Percentiles rank a stretch among this genome's conserved stretches.
Conservation (phyloP, 30 jellyfish, hydroid and myxozoan species). For the Phacellophora camtschatica region DNA sequence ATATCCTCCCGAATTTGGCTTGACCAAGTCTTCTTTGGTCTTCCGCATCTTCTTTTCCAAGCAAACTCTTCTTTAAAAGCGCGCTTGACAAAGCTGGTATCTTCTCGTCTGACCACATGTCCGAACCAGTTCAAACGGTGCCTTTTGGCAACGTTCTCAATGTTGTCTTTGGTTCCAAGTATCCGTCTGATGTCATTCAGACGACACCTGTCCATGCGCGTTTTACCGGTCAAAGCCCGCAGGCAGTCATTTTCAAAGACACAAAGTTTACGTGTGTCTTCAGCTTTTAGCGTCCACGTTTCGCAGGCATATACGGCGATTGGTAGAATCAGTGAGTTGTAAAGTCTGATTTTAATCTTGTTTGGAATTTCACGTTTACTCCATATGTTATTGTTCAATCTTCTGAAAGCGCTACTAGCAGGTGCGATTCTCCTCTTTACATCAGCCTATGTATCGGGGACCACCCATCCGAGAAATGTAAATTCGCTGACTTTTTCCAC, state of each 20-base stretch:
- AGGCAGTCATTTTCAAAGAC: background rate
- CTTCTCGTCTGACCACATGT: too few species aligned
- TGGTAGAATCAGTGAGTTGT: background rate
- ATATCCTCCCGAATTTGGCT: too few species aligned
- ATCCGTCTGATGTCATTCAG: background rate
- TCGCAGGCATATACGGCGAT: background rate
- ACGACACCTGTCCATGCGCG: background rate
- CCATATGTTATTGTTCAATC: background rate
- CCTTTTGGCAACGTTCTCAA: too few species aligned
- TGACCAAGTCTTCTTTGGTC: too few species aligned
- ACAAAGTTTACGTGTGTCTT: background rate
- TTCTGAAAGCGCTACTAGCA: background rate
- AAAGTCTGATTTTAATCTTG: background rate
- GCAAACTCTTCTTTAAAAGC: too few species aligned
- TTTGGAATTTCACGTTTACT: background rate
- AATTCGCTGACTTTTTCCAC: background rate
- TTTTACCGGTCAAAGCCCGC: background rate
- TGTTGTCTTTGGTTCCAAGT: too few species aligned
- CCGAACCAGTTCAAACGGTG: too few species aligned
- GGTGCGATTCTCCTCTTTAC: too few species aligned
- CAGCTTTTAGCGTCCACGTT: too few species aligned
- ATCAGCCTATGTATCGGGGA: background rate
- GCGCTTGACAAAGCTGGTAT: too few species aligned
- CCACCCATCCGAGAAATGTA: background rate
- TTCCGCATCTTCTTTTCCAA: too few species aligned